phyloP scores from a whole-genome alignment of 2,888 invertebrate species.

The Drosophila maculinotata region DNA sequence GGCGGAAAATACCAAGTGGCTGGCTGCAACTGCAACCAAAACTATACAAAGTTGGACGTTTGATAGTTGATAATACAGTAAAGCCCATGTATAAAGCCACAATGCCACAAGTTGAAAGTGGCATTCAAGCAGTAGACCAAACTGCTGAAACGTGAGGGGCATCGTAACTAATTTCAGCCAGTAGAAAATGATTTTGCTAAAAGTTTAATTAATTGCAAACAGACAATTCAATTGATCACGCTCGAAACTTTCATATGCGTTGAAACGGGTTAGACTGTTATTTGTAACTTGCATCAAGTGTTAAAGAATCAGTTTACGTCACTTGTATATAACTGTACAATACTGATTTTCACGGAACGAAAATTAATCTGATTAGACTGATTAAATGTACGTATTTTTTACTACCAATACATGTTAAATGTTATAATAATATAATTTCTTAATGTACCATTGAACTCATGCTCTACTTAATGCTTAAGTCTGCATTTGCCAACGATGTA shows the following conservation, averaged over 20 bases:
- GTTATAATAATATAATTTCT: neutral
- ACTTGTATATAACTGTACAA: too few relatives aligned
- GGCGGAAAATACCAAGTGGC: constrained; percentile 38
- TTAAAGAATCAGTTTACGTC: neutral
- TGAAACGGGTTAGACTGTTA: neutral
- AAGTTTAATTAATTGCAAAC: neutral
- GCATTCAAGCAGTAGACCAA: neutral
- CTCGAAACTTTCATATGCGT: neutral
- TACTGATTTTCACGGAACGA: neutral
- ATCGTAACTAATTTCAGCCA: neutral
- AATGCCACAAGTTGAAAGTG: constrained; percentile 4
- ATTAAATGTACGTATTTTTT: neutral
- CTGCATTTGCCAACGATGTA: constrained; percentile 33
- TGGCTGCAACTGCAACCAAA: constrained; percentile 19
- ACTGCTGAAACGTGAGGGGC: neutral
- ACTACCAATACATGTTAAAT: neutral
- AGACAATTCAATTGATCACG: neutral
- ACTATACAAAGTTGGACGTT: constrained; percentile 15
- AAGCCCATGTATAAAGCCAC: constrained; percentile 24
- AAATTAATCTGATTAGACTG: neutral
- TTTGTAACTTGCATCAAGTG: neutral
- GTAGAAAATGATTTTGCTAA: neutral
- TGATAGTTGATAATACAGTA: constrained; percentile 28
- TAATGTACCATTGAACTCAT: constrained; percentile 2
- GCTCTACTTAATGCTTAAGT: constrained; percentile 23